A percentile compares a stretch with the other conserved stretches of the same genome.
Conservation (phyloP, 2,888 invertebrate species). For the Trachelus tabidus region DNA sequence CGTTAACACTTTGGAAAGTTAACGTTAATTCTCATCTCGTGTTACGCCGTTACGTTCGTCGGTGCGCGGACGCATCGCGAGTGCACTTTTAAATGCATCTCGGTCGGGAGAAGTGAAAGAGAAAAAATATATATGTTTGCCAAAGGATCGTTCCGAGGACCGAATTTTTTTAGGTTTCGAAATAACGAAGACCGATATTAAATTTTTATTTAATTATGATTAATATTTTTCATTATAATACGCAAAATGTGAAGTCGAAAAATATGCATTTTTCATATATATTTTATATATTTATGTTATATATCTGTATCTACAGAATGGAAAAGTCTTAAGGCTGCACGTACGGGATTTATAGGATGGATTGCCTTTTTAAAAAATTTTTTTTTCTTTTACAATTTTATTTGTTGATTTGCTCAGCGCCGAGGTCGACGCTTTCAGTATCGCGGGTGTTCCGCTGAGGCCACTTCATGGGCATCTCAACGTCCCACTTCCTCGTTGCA, state of each 20-base stretch:
- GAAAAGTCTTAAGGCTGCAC: conserved; percentile 12
- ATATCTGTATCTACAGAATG: conserved; percentile 12
- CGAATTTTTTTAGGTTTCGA: no score
- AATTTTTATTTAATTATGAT: no score
- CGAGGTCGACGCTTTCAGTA: neutral
- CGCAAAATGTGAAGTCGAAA: no score
- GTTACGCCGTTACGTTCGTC: neutral
- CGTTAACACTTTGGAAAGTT: neutral
- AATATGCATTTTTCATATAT: no score
- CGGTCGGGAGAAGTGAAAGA: neutral
- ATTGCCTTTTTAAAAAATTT: neutral
- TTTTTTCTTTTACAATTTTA: neutral
- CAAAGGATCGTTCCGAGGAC: no score
- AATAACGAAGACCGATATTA: no score
- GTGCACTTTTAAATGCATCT: neutral
- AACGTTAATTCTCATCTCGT: neutral
- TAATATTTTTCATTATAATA: no score
- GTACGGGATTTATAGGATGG: neutral
- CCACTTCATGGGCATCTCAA: neutral
- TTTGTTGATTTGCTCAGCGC: neutral
- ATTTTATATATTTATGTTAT: neutral
- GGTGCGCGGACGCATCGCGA: neutral
- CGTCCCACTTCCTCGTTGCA: conserved; percentile 5
- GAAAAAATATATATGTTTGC: neutral
- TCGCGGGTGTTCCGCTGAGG: neutral